Percentiles rank a stretch among this genome's conserved stretches.
These are phyloP conservation scores for Cephalotes varians DNA, from an alignment of 2,888 invertebrate genomes.

Conservation along the genomic window DNA sequence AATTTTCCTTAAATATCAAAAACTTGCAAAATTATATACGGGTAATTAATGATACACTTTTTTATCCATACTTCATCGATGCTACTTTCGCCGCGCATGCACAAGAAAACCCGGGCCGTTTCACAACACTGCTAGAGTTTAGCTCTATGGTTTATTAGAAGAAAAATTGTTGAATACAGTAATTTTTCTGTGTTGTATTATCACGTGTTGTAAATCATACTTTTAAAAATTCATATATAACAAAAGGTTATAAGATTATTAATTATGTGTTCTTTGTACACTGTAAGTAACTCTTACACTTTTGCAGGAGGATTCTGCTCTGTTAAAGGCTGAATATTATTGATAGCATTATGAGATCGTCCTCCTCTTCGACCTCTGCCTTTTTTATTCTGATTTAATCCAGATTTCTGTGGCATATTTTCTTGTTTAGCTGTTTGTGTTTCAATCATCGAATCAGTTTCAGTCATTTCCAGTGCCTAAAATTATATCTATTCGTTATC, in stretches of 20 bases:
- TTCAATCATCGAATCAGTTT: slow-evolving; percentile 88
- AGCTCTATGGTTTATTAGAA: no score
- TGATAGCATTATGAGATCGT: slow-evolving; percentile 82
- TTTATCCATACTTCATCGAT: no score
- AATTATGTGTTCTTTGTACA: slow-evolving; percentile 60
- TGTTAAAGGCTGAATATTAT: slow-evolving; percentile 84
- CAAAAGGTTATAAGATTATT: slow-evolving; percentile 21
- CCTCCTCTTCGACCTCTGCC: slow-evolving; percentile 86
- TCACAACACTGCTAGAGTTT: no score
- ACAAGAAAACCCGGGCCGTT: no score
- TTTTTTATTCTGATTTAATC: slow-evolving; percentile 84
- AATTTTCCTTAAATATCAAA: no score
- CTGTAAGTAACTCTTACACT: slow-evolving; percentile 68
- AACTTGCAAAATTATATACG: no score
- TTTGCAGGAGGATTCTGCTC: slow-evolving; percentile 84
- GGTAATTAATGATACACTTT: no score
- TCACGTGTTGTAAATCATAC: no score
- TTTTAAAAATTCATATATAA: slow-evolving; percentile 19
- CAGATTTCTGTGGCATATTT: slow-evolving; percentile 84
- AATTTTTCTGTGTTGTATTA: no score
- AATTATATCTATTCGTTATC: slow-evolving; percentile 21
- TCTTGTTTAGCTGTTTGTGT: slow-evolving; percentile 88
- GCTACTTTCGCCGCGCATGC: no score
- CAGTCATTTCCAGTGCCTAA: slow-evolving; percentile 78
- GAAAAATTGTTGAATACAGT: slow-evolving; percentile 37